Base-by-base conservation (phyloP, 2,888 invertebrate species). In the Papilio elwesi region DNA sequence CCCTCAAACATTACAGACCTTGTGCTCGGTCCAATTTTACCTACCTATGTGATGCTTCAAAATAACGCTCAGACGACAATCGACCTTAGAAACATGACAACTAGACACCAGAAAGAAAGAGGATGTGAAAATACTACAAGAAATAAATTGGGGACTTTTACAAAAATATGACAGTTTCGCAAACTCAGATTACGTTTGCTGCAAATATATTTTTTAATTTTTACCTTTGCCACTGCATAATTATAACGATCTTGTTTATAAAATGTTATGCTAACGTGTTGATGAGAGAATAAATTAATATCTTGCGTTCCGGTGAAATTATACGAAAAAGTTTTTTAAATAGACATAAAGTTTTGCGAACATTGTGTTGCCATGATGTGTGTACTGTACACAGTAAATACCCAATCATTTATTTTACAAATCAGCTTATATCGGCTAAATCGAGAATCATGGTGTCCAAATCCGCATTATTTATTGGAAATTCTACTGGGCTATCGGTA, bases 1-100 rank as follows among this genome's bases (percentile, higher is more conserved):
- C 86, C 83, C 85, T 86, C 85, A 88, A n/a, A 89, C 90, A 86
- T 88, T 79, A 79, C 81, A 81, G 79, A 82, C 81, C 84, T 82
- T 78, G 83, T 79, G 78, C 80, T 78, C 78, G 79, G 76, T 69
- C 73, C 73, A 73, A 73, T 69, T 73, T 69, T 69, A 63, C 65
- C 69, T 73, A 66, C 65, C 73, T 69, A 66, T 57, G 65, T 49
- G 65, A 57, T 57, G 52, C 65, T 73, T 55, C 64, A 64, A 55
- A 59, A 64, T 68, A 59, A 64, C 9, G 43, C 59, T 69, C 69
- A 65, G 49, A 65, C 65, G 47, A 73, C 57, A 66, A 59, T n/a
- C 59, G 16, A 49, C 68, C 69, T 55, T 38, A 68, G 11, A 16
- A 53, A 57, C 36, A 16, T 36, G 38, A 16, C 70, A 70, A 55